Evolutionary conservation across 2,888 invertebrate genomes (phyloP).

Genomic region (Tiphia femorata): DNA sequence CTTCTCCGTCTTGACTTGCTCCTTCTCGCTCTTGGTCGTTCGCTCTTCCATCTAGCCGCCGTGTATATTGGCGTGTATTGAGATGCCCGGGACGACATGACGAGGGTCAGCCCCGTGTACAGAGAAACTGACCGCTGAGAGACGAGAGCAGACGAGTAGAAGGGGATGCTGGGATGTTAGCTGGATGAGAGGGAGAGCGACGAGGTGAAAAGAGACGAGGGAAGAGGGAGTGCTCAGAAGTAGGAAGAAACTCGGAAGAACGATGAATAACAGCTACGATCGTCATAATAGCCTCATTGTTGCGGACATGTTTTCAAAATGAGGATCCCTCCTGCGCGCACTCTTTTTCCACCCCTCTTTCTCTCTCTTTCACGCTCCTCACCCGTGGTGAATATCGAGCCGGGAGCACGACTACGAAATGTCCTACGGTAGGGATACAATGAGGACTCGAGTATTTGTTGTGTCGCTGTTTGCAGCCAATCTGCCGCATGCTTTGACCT

Average conservation of each 20-base stretch:
- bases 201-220: conserved; percentile 9
- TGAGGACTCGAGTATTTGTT: conserved; percentile 63
- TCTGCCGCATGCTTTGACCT: conserved; percentile 58
- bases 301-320: conserved; percentile 68
- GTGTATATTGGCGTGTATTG: conserved; percentile 56
- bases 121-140: conserved; percentile 57
- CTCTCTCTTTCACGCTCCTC: neutral
- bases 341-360: conserved; percentile 13
- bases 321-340: conserved; percentile 42
- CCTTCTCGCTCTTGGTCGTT: conserved; percentile 11
- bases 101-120: conserved; percentile 59
- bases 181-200: conserved; percentile 5
- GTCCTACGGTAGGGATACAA: conserved; percentile 35
- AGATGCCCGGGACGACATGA: conserved; percentile 62
- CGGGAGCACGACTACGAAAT: conserved; percentile 25
- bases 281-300: conserved; percentile 67
- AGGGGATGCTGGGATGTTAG: conserved; percentile 6
- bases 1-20: conserved; percentile 7
- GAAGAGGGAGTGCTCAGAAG: conserved; percentile 3
- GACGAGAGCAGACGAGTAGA: conserved; percentile 27
- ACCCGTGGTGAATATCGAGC: conserved; percentile 21
- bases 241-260: conserved; percentile 20
- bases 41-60: neutral
- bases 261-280: conserved; percentile 53
- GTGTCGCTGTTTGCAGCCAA: conserved; percentile 61